Conservation (phyloP, 2,888 invertebrate genomes). For the Hemicrepidius hirtus region DNA sequence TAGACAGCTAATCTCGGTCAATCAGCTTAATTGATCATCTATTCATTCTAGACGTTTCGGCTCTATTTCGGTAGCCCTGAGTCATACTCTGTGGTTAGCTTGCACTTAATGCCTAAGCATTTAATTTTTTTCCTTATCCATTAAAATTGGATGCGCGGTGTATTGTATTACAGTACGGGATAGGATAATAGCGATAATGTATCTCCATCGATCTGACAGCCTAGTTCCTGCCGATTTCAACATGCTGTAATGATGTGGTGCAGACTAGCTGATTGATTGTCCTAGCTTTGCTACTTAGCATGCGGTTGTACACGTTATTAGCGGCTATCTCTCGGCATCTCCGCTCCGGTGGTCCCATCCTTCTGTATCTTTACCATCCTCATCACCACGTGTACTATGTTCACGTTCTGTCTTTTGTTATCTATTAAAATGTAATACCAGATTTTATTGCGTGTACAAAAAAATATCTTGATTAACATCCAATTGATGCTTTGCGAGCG, state of each 20-base stretch:
- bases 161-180: conserved; percentile 36
- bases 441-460: conserved; percentile 15
- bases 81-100: conserved; percentile 31
- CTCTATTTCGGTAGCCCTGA: conserved; percentile 42
- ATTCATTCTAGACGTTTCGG: conserved; percentile 39
- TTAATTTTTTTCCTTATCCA: conserved; percentile 31
- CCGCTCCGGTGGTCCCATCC: conserved; percentile 67
- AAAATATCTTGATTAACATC: conserved; percentile 7
- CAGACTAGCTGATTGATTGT: conserved; percentile 66
- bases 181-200: conserved; percentile 49
- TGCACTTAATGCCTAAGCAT: conserved; percentile 35
- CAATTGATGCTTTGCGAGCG: conserved; percentile 21
- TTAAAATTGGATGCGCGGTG: conserved; percentile 28
- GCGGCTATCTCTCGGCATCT: conserved; percentile 68
- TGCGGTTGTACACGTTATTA: conserved; percentile 69
- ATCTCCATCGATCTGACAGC: conserved; percentile 55
- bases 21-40: conserved; percentile 45
- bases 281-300: conserved; percentile 67
- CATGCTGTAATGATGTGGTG: conserved; percentile 59
- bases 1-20: conserved; percentile 7
- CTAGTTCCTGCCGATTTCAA: conserved; percentile 57
- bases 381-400: conserved; percentile 39
- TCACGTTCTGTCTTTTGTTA: conserved; percentile 32
- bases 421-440: conserved; percentile 25
- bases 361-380: conserved; percentile 50